Percentiles rank a stretch among this genome's conserved stretches.
These are phyloP conservation scores for Calephelis perditalis DNA, from an alignment of 2,888 invertebrate genomes.

Conservation along the genomic window DNA sequence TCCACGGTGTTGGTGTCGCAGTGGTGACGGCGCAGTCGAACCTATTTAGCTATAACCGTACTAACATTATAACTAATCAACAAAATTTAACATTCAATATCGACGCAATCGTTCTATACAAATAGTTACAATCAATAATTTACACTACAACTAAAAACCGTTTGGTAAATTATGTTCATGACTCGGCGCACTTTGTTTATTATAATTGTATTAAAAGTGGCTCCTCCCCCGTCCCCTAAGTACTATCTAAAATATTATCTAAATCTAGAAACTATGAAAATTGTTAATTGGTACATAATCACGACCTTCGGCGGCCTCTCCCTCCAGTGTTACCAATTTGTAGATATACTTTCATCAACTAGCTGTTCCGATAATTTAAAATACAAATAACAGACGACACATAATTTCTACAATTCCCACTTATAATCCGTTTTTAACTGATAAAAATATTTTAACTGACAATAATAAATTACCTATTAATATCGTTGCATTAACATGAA, in stretches of 20 bases:
- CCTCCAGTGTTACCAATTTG: neutral
- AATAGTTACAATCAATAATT: constrained; percentile 22
- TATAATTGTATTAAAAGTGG: constrained; percentile 31
- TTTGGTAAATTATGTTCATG: constrained; percentile 26
- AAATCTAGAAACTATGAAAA: constrained; percentile 25
- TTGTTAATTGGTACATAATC: constrained; percentile 22
- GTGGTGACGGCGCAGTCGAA: constrained; percentile 12
- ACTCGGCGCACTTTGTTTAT: constrained; percentile 31
- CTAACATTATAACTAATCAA: constrained; percentile 19
- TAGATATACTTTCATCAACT: neutral
- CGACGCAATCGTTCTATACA: constrained; percentile 19
- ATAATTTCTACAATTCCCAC: neutral
- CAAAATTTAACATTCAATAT: constrained; percentile 19
- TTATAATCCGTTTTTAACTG: neutral
- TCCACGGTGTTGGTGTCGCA: neutral
- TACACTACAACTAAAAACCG: constrained; percentile 23
- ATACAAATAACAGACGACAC: neutral
- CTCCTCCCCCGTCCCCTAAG: constrained; percentile 51
- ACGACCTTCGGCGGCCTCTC: neutral
- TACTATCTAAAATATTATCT: constrained; percentile 45
- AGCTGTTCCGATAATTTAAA: neutral
- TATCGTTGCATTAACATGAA: neutral
- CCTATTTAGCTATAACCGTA: neutral
- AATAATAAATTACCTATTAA: too few relatives aligned
- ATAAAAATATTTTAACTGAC: too few relatives aligned